Base-by-base conservation (phyloP, 1,140 invertebrate genomes). In the Cydia fagiglandana region DNA sequence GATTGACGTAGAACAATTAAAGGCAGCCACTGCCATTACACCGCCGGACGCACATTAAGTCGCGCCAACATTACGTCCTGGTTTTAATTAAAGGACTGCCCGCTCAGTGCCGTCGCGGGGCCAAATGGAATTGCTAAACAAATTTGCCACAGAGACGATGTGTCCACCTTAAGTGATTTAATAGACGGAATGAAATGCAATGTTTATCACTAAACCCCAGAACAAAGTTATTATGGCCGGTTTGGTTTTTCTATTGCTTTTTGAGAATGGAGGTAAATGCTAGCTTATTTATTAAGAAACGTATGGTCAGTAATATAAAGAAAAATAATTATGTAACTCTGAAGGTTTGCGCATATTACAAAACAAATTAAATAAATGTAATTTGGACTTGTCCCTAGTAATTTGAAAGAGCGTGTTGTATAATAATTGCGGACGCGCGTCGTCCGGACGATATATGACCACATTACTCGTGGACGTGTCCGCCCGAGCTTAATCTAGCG, bases 161-260 rank as follows among this genome's bases (percentile, higher is more conserved):
- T 93, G 91, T 93, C 91, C 91, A 93, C 91, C 91, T 91, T 89
- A 91, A 93, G 91, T 93, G 91, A 93, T 93, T 93, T 93, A 93
- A 91, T 90, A 89, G 89, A 87, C 89, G 90, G 84, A 89, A 91
- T 91, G 90, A 91, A 93, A 91, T 93, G 84, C 85, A 84, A 84
- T 83, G 83, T 84, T 89, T 88, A 87, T 70, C 66, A 6, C 66
- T 15, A 70, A 70, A 70, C 34, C 17, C 38, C n/a, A 45, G 5
- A 45, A 38, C n/a, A 70, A 30, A 70, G 34, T n/a, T 38, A 70
- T 17, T 17, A 41, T 70, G 38, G 34, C 15, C 66, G 13, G 15
- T 20, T 41, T 45, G 7, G n/a, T 34, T 70, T 20, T 2, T 34
- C n/a, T 17, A 10, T 45, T 41, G 12, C 3, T 7, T 10, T 70